These are phyloP conservation scores for Peromyscus maniculatus DNA, from an alignment of 2,113 vertebrate species.

Conservation along the genomic window DNA sequence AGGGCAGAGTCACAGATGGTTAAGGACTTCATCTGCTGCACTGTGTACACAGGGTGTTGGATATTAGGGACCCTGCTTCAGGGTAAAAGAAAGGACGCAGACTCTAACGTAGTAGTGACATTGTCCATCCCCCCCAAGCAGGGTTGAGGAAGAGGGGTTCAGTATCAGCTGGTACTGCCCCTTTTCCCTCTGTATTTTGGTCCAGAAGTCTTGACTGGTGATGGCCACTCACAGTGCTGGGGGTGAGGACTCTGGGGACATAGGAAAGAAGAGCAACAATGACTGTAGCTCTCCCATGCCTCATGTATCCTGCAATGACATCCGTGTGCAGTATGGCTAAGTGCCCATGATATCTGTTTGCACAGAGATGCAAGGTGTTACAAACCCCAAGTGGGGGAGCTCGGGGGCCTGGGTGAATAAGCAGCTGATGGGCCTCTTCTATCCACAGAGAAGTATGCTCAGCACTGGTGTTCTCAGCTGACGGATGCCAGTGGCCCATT, in stretches of 20 bases:
- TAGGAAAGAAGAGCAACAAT: not conserved
- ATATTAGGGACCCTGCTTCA: not conserved
- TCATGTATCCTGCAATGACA: not conserved
- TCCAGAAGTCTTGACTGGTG: not conserved
- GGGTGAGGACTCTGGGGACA: too few relatives aligned
- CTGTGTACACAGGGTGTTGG: too few relatives aligned
- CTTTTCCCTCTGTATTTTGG: not conserved
- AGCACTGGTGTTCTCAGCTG: slow-evolving; percentile 93
- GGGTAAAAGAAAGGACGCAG: not conserved
- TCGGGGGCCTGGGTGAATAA: accelerated
- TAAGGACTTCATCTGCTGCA: too few relatives aligned
- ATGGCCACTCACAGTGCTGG: not conserved
- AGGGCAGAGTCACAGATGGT: not conserved
- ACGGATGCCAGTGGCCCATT: slow-evolving; percentile 88
- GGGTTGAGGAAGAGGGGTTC: not conserved
- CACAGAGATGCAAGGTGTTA: not conserved
- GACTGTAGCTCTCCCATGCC: too few relatives aligned
- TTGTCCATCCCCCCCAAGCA: accelerated
- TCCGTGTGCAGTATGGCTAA: not conserved
- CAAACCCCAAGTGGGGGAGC: too few relatives aligned
- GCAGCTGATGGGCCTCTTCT: not conserved
- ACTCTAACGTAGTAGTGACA: too few relatives aligned
- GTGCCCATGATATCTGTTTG: not conserved
- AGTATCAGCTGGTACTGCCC: too few relatives aligned
- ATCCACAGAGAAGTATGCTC: slow-evolving; percentile 92